phyloP scores from a whole-genome alignment of 1,140 invertebrate species.

The Eumaeus atala region DNA sequence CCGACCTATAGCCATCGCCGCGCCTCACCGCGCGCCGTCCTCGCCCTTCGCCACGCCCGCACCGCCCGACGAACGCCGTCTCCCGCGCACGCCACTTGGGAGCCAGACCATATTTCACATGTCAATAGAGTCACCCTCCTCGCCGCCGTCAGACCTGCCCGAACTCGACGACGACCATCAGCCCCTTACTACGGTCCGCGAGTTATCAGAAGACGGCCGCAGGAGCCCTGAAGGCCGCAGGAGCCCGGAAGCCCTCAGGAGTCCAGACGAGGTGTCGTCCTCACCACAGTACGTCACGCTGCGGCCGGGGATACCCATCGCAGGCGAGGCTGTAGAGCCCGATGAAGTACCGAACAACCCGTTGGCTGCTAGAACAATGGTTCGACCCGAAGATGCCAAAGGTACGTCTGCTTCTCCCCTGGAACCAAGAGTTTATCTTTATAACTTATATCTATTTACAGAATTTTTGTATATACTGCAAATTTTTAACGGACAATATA shows the following conservation, averaged over 20 bases:
- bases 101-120: slow-evolving; percentile 48
- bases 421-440: too few species aligned
- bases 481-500: too few species aligned
- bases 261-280: slow-evolving; percentile 29
- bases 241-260: slow-evolving; percentile 35
- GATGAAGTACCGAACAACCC: slow-evolving; percentile 37
- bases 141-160: slow-evolving; percentile 28
- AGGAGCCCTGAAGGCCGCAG: slow-evolving; percentile 29
- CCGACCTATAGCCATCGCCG: slow-evolving; percentile 33
- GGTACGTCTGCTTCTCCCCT: too few species aligned
- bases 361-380: slow-evolving; percentile 31
- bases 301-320: slow-evolving; percentile 16
- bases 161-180: slow-evolving; percentile 35
- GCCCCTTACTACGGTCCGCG: slow-evolving; percentile 44
- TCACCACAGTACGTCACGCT: slow-evolving; percentile 48
- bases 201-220: slow-evolving; percentile 45
- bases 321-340: slow-evolving; percentile 17
- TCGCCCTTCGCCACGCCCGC: too few species aligned
- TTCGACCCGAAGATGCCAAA: slow-evolving; percentile 26
- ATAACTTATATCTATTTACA: too few species aligned
- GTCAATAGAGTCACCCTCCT: slow-evolving; percentile 44
- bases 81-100: slow-evolving; percentile 33
- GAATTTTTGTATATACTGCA: too few species aligned
- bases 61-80: slow-evolving; percentile 27
- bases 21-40: slow-evolving; percentile 24